A percentile compares a stretch with the other conserved stretches of the same genome.
These are phyloP conservation scores for Saguinus midas DNA, from an alignment of 2,113 vertebrate genomes.

Conservation along the genomic window DNA sequence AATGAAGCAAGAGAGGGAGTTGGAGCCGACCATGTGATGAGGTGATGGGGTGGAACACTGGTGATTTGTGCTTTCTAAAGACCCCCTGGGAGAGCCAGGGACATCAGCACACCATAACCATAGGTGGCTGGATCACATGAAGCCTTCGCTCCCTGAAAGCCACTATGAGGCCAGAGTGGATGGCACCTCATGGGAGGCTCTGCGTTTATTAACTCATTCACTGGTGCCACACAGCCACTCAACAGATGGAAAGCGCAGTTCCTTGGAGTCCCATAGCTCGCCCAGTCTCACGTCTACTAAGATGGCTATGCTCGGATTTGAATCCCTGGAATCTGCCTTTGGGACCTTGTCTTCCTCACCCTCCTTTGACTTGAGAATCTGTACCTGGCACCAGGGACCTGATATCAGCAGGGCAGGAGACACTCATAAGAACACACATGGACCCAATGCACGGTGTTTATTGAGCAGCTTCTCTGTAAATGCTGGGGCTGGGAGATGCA, in stretches of 20 bases:
- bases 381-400: not conserved
- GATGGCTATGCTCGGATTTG: not conserved
- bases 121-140: not conserved
- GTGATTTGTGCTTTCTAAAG: not conserved
- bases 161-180: not conserved
- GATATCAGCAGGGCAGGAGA: not conserved
- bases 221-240: not conserved
- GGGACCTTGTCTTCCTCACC: not conserved
- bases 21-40: rapidly evolving
- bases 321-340: not conserved
- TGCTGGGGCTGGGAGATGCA: not conserved
- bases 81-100: not conserved
- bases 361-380: not conserved
- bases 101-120: not conserved
- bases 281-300: not conserved
- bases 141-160: not conserved
- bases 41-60: rapidly evolving
- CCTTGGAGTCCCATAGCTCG: not conserved
- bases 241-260: not conserved
- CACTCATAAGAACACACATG: not conserved
- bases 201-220: not conserved
- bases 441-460: rapidly evolving
- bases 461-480: not conserved
- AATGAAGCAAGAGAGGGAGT: not conserved
- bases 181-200: not conserved